These are phyloP conservation scores for Ictidomys tridecemlineatus DNA, from an alignment of 2,113 vertebrate species.

Conservation along the genomic window DNA sequence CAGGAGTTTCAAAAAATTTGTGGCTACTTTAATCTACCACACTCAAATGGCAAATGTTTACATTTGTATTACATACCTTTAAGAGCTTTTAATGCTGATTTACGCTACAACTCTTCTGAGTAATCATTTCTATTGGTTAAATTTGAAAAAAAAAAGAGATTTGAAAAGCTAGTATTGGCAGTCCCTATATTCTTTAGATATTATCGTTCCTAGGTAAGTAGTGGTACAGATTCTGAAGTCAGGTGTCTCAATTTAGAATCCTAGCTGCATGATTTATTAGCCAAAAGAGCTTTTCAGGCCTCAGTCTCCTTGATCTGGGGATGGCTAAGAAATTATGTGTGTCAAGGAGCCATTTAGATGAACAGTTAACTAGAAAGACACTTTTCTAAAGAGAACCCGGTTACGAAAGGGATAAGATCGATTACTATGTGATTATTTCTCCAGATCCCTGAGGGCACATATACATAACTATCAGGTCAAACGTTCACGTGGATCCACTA, in stretches of 20 bases:
- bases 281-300: neutral
- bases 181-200: neutral
- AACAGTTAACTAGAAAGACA: neutral
- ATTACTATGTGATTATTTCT: neutral
- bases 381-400: neutral
- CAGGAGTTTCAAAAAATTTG: neutral
- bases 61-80: neutral
- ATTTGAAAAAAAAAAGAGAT: constrained; percentile 9
- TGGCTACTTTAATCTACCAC: neutral
- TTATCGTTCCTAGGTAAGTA: neutral
- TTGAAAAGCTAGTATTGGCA: neutral
- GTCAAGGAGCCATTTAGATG: neutral
- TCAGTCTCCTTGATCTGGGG: neutral
- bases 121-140: neutral
- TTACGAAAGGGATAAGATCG: neutral
- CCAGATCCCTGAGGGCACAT: neutral
- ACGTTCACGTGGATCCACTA: neutral
- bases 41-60: neutral
- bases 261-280: neutral
- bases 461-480: neutral
- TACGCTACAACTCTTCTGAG: neutral
- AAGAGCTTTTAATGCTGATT: constrained; percentile 12
- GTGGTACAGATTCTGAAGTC: neutral
- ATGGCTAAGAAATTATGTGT: neutral
- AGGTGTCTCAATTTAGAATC: neutral